Percentiles rank a stretch among this genome's conserved stretches.
These are phyloP conservation scores for Rostratula benghalensis DNA, from an alignment of 2,113 vertebrate genomes.

Conservation along the genomic window DNA sequence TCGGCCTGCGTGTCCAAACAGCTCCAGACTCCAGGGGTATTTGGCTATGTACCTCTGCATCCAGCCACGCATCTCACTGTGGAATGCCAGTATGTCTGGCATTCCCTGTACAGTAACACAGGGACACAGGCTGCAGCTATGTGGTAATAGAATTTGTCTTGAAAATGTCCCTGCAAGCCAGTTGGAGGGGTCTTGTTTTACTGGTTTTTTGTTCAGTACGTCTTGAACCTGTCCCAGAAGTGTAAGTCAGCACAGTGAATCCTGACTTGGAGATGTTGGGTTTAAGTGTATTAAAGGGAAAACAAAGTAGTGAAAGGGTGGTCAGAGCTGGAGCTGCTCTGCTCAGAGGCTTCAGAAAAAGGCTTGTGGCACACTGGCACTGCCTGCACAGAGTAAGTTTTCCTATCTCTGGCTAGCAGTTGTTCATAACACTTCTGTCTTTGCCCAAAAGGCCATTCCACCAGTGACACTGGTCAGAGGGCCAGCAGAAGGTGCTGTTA, in stretches of 20 bases:
- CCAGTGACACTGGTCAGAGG: not conserved
- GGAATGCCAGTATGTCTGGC: not conserved
- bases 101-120: rapidly evolving
- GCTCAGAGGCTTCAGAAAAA: not conserved
- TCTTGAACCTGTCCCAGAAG: not conserved
- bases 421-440: not conserved
- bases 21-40: not conserved
- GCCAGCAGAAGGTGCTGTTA: not conserved
- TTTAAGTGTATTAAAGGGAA: not conserved
- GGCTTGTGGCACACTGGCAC: not conserved
- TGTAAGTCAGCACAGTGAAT: not conserved
- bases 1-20: not conserved
- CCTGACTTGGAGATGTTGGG: not conserved
- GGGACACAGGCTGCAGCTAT: not conserved
- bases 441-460: not conserved
- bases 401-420: not conserved
- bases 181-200: not conserved
- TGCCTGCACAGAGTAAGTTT: not conserved
- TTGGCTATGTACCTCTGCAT: not conserved
- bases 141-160: not conserved
- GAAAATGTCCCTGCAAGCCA: not conserved
- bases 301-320: not conserved
- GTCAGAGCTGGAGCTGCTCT: not conserved
- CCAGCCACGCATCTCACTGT: not conserved
- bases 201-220: not conserved